Evolutionary conservation across 2,797 vertebrate species (phyloP), one percentile per base, ranked within the genome.

Genomic region (Apogon talboti): DNA sequence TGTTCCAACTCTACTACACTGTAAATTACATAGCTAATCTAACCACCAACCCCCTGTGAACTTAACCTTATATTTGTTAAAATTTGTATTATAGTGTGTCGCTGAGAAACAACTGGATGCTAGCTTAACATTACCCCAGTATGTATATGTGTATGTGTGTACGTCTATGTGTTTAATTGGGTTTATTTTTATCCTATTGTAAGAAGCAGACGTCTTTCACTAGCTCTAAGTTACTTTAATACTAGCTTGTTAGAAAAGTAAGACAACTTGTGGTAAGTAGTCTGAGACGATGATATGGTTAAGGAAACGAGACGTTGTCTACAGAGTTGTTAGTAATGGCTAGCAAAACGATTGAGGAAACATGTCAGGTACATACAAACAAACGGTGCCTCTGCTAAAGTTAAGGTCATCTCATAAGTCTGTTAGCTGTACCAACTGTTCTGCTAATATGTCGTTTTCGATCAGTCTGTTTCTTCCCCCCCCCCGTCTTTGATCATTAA

Each of bases 101-200:
- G 51, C 11, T 30, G 14, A 43, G 41, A n/a, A 43, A 13, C 6
- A 57, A 45, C 45, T 30, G 19, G 11, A 4, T 42, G 33, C 19
- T 75, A 45, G 50, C 53, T 62, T 35, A 63, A 33, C 60, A 11
- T 74, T 78, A 82, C 81, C 81, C 45, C 10, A 3, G 51, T 57
- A 81, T 28, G 24, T 28, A 28, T 28, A 5, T 28, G 24, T 28
- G 24, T 28, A 5, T 28, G 24, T 28, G 24, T 28, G 24, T 3
- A 28, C 6, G 70, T 80, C 73, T 79, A 49, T 78, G 71, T 81
- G 47, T 65, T 57, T 41, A 73, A 59, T 57, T 70, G 12, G 30
- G 15, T 9, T 53, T 72, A 13, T 59, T 68, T 73, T 55, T 16
- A n/a, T 16, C 3, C 3, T 14, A 19, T 11, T 51, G 2, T 4